Conservation (phyloP, 2,888 invertebrate genomes). For the Lithophane ornitopus region DNA sequence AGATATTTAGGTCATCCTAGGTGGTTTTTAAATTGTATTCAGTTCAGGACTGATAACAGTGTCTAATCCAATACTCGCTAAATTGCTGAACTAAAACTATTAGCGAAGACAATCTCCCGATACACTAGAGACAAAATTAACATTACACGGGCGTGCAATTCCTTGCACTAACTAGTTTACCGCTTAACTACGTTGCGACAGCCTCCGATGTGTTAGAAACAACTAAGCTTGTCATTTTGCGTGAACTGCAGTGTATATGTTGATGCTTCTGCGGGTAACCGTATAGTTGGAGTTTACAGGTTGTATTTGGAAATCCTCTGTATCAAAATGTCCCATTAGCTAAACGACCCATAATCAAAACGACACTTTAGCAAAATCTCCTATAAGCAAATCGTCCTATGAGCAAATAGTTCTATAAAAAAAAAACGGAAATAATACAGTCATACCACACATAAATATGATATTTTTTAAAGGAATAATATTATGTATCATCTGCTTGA, state of each 20-base stretch:
- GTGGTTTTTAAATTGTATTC: background rate
- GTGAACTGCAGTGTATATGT: conserved; percentile 29
- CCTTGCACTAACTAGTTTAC: conserved; percentile 57
- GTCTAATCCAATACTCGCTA: conserved; percentile 14
- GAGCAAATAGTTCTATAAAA: too few species aligned
- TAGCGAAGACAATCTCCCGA: conserved; percentile 55
- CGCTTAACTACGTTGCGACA: conserved; percentile 49
- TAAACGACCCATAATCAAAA: too few species aligned
- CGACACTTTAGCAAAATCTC: too few species aligned
- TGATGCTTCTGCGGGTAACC: background rate
- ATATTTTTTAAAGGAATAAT: too few species aligned
- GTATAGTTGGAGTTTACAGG: background rate
- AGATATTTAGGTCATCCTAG: too few species aligned
- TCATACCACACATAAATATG: too few species aligned
- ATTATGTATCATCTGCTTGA: too few species aligned
- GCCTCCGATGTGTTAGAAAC: conserved; percentile 40
- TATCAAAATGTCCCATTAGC: background rate
- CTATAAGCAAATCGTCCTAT: background rate
- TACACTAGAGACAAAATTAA: conserved; percentile 54
- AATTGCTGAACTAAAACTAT: conserved; percentile 55
- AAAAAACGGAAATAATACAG: background rate
- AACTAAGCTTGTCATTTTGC: conserved; percentile 44
- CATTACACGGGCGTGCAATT: conserved; percentile 60
- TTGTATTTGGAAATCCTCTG: background rate
- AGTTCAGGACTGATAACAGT: background rate